These are phyloP conservation scores for Conus ventricosus DNA, from an alignment of 1,140 invertebrate species.

Conservation along the genomic window DNA sequence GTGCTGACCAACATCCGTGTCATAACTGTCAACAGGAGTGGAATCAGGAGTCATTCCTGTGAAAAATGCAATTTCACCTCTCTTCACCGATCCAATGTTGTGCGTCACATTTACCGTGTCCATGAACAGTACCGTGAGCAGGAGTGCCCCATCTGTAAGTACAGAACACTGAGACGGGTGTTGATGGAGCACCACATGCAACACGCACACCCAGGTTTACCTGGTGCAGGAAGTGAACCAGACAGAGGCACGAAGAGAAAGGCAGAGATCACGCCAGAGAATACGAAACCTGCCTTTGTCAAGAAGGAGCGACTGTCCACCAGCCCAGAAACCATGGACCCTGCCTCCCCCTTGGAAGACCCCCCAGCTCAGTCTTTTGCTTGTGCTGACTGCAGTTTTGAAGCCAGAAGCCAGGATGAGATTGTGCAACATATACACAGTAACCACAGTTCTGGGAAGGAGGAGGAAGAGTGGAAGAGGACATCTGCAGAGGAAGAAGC, in stretches of 20 bases:
- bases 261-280: not conserved
- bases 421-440: conserved; percentile 46
- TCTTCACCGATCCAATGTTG: conserved; percentile 48
- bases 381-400: conserved; percentile 51
- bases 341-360: not conserved
- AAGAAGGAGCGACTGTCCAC: conserved; percentile 9
- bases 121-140: conserved; percentile 50
- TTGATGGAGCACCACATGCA: conserved; percentile 47
- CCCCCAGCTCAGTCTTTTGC: conserved; percentile 32
- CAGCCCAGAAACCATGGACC: not conserved
- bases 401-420: conserved; percentile 45
- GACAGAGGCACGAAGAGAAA: conserved; percentile 17
- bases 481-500: conserved; percentile 6
- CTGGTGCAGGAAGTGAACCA: not conserved
- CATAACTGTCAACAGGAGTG: conserved; percentile 36
- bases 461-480: not conserved
- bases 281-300: not conserved
- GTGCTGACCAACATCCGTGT: conserved; percentile 51
- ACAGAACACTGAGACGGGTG: conserved; percentile 44
- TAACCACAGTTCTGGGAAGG: conserved; percentile 28
- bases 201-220: conserved; percentile 40
- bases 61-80: conserved; percentile 52
- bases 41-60: conserved; percentile 43
- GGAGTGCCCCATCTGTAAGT: conserved; percentile 45
- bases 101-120: conserved; percentile 49